Conservation (phyloP, 2,888 invertebrate genomes). For the Thymelicus sylvestris region DNA sequence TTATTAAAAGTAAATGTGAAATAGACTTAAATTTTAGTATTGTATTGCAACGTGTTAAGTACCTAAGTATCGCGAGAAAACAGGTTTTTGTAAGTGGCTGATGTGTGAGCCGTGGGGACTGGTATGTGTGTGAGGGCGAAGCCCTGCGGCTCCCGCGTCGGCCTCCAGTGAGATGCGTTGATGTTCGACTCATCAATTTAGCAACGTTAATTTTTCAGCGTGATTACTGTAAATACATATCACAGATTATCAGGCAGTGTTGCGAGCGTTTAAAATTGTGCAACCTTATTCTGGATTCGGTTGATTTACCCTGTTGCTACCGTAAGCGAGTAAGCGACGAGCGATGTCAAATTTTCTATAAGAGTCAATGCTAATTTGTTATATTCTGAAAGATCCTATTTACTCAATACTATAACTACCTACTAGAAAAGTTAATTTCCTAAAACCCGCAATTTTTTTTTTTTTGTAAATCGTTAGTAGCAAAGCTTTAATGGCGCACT, state of each 20-base stretch:
- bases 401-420: not conserved
- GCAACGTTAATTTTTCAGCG: slow-evolving; percentile 51
- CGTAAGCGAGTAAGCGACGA: not conserved
- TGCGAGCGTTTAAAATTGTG: slow-evolving; percentile 48
- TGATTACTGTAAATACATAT: slow-evolving; percentile 80
- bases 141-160: slow-evolving; percentile 43
- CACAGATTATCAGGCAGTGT: slow-evolving; percentile 71
- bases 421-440: not conserved
- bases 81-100: slow-evolving; percentile 50
- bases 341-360: not conserved
- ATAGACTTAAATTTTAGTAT: slow-evolving; percentile 79
- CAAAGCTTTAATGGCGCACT: not conserved
- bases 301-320: slow-evolving; percentile 7
- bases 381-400: not conserved
- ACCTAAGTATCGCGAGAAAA: slow-evolving; percentile 54
- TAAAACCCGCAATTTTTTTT: not conserved
- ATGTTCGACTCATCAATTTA: slow-evolving; percentile 43
- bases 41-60: slow-evolving; percentile 69
- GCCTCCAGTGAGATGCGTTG: slow-evolving; percentile 47
- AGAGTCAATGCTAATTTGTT: too few species aligned
- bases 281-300: slow-evolving; percentile 17
- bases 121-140: slow-evolving; percentile 43
- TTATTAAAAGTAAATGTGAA: slow-evolving; percentile 81
- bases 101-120: slow-evolving; percentile 53
- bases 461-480: not conserved